Base-by-base conservation (phyloP, 2,113 vertebrate species). In the Chloropsis hardwickii region DNA sequence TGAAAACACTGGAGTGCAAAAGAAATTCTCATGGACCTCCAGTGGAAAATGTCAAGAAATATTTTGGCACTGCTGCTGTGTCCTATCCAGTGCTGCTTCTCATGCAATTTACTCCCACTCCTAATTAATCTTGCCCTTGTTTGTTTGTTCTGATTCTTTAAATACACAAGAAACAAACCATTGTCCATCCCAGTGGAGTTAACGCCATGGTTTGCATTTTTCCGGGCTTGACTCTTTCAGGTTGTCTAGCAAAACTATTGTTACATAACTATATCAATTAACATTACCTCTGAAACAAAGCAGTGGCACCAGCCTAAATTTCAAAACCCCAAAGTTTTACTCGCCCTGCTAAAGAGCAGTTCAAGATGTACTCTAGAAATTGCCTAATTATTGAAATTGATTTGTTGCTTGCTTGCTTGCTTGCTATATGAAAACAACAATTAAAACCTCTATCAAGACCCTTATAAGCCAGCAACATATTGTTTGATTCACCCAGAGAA, bases 81-180 rank as follows among this genome's bases (percentile, higher is more conserved):
- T 58, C 28, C 50, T 0, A 2, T 25, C 39, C 67, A 51, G 20
- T 14, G 19, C 10, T 29, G 39, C 29, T 90, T 54, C 51, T 80
- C 18, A 9, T 70, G 77, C 0, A 0, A 0, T 81, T 61, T 90
- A 73, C 76, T 94, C 89, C 65, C 18, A n/a, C 69, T 91, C 40
- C 48, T 56, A 79, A 81, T 87, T 84, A 79, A 89, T 87, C 72
- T 91, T 39, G 4, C 80, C 24, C 37, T 67, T 81, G 53, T 87
- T 94, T 92, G 40, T 74, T 91, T 94, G 77, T 94, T 91, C 61
- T 69, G 57, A 76, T 45, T 84, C 69, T 92, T 86, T 79, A 86
- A 81, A 76, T 53, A 79, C 20, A n/a, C 51, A 67, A 94, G 35
- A 81, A 91, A 78, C 24, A 40, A 84, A 31, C 58, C 70, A 11